Percentiles rank a stretch among this genome's conserved stretches.
Conservation (phyloP, 2,888 invertebrate genomes). For the Dolichomitus sp. region DNA sequence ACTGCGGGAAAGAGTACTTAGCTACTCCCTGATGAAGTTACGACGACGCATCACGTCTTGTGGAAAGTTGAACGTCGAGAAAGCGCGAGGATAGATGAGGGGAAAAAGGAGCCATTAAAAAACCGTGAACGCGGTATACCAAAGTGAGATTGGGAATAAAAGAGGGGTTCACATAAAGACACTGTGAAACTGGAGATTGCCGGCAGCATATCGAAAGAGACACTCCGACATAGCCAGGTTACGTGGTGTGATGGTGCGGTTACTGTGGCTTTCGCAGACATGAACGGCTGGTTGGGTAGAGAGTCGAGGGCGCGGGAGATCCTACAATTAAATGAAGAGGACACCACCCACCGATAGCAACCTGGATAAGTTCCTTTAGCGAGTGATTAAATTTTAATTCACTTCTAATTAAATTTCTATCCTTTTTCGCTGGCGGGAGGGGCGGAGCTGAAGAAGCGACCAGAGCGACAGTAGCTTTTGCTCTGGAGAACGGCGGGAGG, state of each 20-base stretch:
- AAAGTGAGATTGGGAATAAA: constrained; percentile 51
- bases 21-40: constrained; percentile 52
- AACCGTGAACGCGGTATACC: constrained; percentile 47
- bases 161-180: constrained; percentile 43
- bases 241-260: constrained; percentile 6
- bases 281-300: constrained; percentile 30
- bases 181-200: constrained; percentile 59
- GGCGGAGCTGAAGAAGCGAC: constrained; percentile 8
- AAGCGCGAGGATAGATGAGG: constrained; percentile 22
- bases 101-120: constrained; percentile 32
- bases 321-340: constrained; percentile 82
- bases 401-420: constrained; percentile 84
- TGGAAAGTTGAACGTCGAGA: constrained; percentile 40
- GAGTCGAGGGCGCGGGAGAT: constrained; percentile 62
- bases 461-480: constrained; percentile 51
- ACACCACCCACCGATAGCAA: constrained; percentile 79
- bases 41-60: constrained; percentile 20
- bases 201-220: constrained; percentile 32
- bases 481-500: constrained; percentile 27
- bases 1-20: not conserved
- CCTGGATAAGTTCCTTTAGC: constrained; percentile 81
- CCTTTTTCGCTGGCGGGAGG: constrained; percentile 42
- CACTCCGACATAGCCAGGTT: not conserved
- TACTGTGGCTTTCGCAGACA: constrained; percentile 51
- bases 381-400: constrained; percentile 84